Base-by-base conservation (phyloP, 2,888 invertebrate species). In the Lysandra bellargus region DNA sequence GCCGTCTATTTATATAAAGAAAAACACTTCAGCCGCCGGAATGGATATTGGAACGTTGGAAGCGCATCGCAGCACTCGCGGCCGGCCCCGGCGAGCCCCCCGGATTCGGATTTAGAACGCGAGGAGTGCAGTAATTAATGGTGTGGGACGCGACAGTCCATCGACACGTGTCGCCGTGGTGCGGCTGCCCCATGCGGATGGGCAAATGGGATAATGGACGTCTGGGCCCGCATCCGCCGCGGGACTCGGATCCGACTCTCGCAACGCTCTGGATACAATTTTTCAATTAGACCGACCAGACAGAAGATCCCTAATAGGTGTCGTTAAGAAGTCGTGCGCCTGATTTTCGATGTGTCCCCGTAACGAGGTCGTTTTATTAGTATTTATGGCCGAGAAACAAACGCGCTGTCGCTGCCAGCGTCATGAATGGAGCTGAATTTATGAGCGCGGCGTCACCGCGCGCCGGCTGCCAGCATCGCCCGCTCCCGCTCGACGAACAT, bases 181-280 rank as follows among this genome's bases (percentile, higher is more conserved):
- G 83, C 80, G 81, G 82, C 80, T 81, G 86, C 88, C 94, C 93
- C 91, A 91, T 90, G 93, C 94, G 94, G 94, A 94, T 94, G 94
- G 85, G 90, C 94, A 92, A 94, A 94, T 94, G 94, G 94, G 88
- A 94, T 94, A 94, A 94, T 94, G 90, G 93, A 85, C 92, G 94
- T 94, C 94, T 94, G 94, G 90, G 93, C 94, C 94, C 94, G 94
- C 94, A 94, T 94, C 94, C 94, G 94, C 90, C 92, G 90, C 91
- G 89, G 88, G 88, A 91, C 87, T 92, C 92, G 92, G 93, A 92
- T 92, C 91, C 93, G 89, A 92, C 93, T 92, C 93, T 91, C 91
- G 93, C 92, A 92, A 87, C 90, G 91, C 90, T 89, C 91, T 91
- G 90, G 91, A 92, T 93, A 94, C 94, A 94, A 94, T 94, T 94